Conservation (phyloP, 2,888 invertebrate species). For the Lasioglossum calceatum region DNA sequence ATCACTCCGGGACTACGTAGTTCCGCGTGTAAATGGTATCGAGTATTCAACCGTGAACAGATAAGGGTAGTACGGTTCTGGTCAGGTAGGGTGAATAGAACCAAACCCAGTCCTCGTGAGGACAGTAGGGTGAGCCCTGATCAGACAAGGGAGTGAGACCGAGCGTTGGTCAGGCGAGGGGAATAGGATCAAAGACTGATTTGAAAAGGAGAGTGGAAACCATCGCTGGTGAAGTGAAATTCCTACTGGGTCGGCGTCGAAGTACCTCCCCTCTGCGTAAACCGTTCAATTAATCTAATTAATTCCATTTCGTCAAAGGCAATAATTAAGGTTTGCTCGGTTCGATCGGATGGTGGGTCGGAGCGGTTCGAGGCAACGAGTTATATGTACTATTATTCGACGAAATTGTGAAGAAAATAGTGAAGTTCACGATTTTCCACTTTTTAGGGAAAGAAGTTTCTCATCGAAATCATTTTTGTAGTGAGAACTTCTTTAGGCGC, state of each 20-base stretch:
- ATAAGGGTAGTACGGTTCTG: neutral
- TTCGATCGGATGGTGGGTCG: neutral
- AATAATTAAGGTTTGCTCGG: neutral
- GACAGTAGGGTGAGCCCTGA: neutral
- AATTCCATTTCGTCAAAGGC: neutral
- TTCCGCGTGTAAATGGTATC: neutral
- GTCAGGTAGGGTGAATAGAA: neutral
- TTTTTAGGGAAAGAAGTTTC: too few species aligned
- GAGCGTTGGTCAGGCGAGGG: neutral
- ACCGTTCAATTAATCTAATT: neutral
- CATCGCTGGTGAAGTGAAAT: neutral
- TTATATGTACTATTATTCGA: too few species aligned
- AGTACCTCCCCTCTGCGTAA: neutral
- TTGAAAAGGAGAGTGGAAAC: neutral
- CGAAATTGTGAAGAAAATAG: too few species aligned
- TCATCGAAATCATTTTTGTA: too few species aligned
- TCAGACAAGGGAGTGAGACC: neutral
- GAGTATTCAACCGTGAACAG: slow-evolving; percentile 4
- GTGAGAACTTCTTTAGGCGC: too few species aligned
- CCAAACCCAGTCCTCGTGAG: neutral
- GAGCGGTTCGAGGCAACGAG: too few species aligned
- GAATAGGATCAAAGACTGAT: neutral
- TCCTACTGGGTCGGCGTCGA: neutral
- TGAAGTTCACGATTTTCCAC: too few species aligned
- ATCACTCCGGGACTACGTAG: neutral